Evolutionary conservation across 2,797 vertebrate species (phyloP), one percentile per base, ranked within the genome.

Genomic region (Bovichtus diacanthus): DNA sequence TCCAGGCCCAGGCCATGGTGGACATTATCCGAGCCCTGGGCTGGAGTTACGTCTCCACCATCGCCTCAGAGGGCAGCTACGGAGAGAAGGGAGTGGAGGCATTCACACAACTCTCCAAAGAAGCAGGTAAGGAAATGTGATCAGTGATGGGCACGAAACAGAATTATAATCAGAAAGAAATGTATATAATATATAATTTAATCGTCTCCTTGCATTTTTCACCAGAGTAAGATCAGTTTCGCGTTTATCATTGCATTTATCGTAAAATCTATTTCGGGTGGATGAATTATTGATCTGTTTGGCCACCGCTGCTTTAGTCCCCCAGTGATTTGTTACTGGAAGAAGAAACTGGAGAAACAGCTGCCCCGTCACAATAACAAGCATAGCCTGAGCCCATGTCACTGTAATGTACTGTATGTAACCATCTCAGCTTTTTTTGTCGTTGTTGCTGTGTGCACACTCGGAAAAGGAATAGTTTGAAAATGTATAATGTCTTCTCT

Each of bases 1-100:
- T 98, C 92, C 98, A 99, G 95, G 98, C 98, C 59, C 98, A 99
- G 93, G 98, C 98, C 76, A 99, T 99, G 98, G 98, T 99, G 92
- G 98, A 99, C 92, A 98, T 99, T 47, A 97, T 99, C 81, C 97
- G 95, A 87, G 95, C 97, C 53, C 91, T 99, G 89, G 96, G 97
- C 67, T 99, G 98, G 98, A 97, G 96, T 73, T 99, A 98, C n/a
- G 98, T 99, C 79, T 98, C 98, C 78, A 99, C 98, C 13, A 83
- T 99, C 11, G 98, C 98, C 34, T 99, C 98, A 0, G 98, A 99
- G 94, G 98, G 98, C 87, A 99, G 97, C 93, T 99, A 99, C 23
- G 98, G 98, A 46, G 98, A 99, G 93, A 99, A 98, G 90, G 98
- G 98, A 61, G 97, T 99, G 58, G 98, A 99, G 88, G 99, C 98